phyloP scores from a whole-genome alignment of 2,113 vertebrate species.

The Anser brachyrhynchus region DNA sequence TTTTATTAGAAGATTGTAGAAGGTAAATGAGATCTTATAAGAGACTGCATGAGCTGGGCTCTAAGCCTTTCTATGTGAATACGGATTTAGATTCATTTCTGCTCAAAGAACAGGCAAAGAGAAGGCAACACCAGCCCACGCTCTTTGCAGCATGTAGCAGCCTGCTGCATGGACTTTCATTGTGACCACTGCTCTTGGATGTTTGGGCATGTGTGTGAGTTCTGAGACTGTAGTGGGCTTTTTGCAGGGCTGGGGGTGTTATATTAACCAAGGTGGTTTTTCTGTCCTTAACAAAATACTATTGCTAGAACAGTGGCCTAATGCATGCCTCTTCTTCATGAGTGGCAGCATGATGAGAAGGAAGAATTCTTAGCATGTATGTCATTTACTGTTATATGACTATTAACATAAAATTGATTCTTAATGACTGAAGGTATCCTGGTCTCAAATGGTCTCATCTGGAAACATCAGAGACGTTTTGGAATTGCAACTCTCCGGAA shows the following conservation, averaged over 20 bases:
- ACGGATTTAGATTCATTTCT: background rate
- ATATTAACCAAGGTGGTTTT: background rate
- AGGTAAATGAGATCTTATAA: background rate
- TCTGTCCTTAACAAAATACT: background rate
- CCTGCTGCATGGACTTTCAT: background rate
- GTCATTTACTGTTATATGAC: background rate
- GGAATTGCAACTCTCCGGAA: slow-evolving; percentile 37
- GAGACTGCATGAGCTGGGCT: background rate
- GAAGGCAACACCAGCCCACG: background rate
- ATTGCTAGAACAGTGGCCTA: background rate
- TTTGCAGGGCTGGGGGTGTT: background rate
- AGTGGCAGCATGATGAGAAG: background rate
- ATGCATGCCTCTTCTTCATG: background rate
- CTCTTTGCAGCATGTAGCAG: background rate
- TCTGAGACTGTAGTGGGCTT: background rate
- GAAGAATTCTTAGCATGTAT: background rate
- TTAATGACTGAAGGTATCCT: slow-evolving; percentile 60
- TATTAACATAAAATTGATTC: background rate
- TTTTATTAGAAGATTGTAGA: background rate
- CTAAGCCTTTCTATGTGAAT: background rate
- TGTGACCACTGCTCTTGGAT: background rate
- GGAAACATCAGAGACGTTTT: slow-evolving; percentile 68
- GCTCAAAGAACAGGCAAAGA: background rate
- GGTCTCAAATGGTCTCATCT: slow-evolving; percentile 60
- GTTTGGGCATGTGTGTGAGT: background rate